phyloP scores from a whole-genome alignment of 2,888 invertebrate genomes.

The Megaustenia siamemsis region DNA sequence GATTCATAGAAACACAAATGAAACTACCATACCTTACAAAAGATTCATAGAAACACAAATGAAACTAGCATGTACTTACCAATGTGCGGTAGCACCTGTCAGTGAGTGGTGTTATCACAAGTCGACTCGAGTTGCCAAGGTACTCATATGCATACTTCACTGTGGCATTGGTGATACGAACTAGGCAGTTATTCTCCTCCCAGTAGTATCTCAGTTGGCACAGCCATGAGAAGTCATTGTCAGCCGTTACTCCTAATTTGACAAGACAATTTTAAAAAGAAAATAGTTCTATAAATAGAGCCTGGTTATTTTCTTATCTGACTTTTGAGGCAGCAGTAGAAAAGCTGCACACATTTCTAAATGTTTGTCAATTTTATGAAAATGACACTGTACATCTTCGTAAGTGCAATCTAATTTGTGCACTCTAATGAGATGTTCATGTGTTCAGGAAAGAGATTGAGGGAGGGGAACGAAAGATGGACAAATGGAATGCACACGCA shows the following conservation, averaged over 20 bases:
- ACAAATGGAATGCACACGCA: no score
- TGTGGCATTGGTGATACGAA: constrained; percentile 93
- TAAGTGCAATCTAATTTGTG: no score
- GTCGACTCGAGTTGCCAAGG: constrained; percentile 89
- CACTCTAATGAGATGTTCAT: no score
- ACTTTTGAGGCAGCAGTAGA: no score
- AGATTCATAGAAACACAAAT: constrained; percentile 80
- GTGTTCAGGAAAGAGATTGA: no score
- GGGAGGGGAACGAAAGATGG: no score
- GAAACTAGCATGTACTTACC: constrained; percentile 84
- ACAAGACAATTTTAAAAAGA: not conserved
- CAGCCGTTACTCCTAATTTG: constrained; percentile 82
- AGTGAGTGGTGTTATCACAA: constrained; percentile 95
- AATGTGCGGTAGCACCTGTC: constrained; percentile 94
- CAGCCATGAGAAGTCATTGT: constrained; percentile 94
- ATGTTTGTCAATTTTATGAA: no score
- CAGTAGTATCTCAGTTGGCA: constrained; percentile 90
- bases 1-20: no score
- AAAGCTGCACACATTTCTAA: no score
- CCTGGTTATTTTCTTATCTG: no score
- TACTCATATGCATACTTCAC: constrained; percentile 96
- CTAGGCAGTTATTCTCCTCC: constrained; percentile 81
- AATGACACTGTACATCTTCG: no score
- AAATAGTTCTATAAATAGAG: not conserved
- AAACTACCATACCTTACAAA: no score